A percentile compares a stretch with the other conserved stretches of the same genome.
Evolutionary conservation across 1,140 invertebrate genomes (phyloP).

Genomic region (Hylaeus anthracinus): DNA sequence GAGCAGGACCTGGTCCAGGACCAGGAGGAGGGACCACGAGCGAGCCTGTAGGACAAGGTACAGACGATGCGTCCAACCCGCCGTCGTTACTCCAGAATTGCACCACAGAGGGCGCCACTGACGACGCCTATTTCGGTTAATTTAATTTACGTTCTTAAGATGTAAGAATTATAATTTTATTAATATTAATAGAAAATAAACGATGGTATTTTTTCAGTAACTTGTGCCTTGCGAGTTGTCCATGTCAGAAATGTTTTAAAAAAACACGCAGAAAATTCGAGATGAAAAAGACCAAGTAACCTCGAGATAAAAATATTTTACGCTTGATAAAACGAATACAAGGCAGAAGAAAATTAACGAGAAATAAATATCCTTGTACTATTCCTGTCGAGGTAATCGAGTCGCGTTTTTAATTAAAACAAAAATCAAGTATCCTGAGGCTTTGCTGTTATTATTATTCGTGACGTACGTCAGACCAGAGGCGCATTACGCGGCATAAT

Average conservation of each 20-base stretch:
- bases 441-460: neutral
- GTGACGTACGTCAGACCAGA: neutral
- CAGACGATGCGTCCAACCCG: slow-evolving; percentile 45
- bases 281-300: too few relatives aligned
- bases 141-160: slow-evolving; percentile 49
- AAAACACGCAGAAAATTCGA: too few relatives aligned
- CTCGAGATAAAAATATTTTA: too few relatives aligned
- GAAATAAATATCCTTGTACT: too few relatives aligned
- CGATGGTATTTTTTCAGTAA: slow-evolving; percentile 63
- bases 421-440: neutral
- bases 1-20: neutral
- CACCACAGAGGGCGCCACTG: slow-evolving; percentile 59
- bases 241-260: too few relatives aligned
- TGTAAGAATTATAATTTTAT: slow-evolving; percentile 64
- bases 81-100: slow-evolving; percentile 60
- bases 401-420: slow-evolving; percentile 14
- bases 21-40: neutral
- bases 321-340: too few relatives aligned
- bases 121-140: slow-evolving; percentile 65
- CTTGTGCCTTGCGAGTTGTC: too few relatives aligned
- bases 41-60: slow-evolving; percentile 21
- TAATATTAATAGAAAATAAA: slow-evolving; percentile 65
- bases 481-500: neutral
- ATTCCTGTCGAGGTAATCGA: neutral
- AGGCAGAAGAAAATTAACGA: too few relatives aligned